A percentile compares a stretch with the other conserved stretches of the same genome.
These are phyloP conservation scores for Steatocranus sp. DNA, from an alignment of 2,797 vertebrate genomes.

Conservation along the genomic window DNA sequence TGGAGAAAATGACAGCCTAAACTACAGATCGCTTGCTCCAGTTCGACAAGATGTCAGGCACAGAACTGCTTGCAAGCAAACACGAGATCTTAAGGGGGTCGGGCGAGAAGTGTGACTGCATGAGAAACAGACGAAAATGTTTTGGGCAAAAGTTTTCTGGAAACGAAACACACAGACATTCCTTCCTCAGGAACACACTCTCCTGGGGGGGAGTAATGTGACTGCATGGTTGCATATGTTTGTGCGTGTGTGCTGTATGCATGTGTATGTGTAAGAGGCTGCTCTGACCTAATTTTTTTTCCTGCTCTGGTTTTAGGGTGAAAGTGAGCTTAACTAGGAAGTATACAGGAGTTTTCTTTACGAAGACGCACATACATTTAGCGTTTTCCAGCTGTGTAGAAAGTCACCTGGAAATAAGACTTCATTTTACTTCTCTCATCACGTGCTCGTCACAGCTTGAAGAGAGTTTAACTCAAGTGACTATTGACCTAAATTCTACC, in stretches of 20 bases:
- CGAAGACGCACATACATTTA: not conserved
- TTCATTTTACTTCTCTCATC: conserved; percentile 10
- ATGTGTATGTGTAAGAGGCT: conserved; percentile 17
- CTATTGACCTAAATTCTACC: conserved; percentile 75
- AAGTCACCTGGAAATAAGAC: not conserved
- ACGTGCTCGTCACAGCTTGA: not conserved
- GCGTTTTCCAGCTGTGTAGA: not conserved
- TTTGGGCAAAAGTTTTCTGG: conserved; percentile 54
- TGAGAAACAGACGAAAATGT: conserved; percentile 61
- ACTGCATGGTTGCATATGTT: conserved; percentile 28
- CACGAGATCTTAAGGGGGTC: conserved; percentile 1
- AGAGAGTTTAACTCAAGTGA: conserved; percentile 50
- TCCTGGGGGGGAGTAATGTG: conserved; percentile 40
- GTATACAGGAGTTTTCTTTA: conserved; percentile 2
- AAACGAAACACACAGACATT: conserved; percentile 66
- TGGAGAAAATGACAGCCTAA: conserved; percentile 4
- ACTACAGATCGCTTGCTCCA: conserved; percentile 13
- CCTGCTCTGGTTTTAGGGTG: conserved; percentile 48
- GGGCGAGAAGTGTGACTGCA: conserved; percentile 22
- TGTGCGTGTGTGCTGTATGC: conserved; percentile 8
- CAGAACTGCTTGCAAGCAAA: not conserved
- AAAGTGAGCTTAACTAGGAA: conserved; percentile 35
- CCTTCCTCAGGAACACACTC: conserved; percentile 70
- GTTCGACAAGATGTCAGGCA: conserved; percentile 31
- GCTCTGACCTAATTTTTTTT: conserved; percentile 45